Evolutionary conservation across 2,797 vertebrate species (phyloP).

Genomic region (Pangasius djambal): DNA sequence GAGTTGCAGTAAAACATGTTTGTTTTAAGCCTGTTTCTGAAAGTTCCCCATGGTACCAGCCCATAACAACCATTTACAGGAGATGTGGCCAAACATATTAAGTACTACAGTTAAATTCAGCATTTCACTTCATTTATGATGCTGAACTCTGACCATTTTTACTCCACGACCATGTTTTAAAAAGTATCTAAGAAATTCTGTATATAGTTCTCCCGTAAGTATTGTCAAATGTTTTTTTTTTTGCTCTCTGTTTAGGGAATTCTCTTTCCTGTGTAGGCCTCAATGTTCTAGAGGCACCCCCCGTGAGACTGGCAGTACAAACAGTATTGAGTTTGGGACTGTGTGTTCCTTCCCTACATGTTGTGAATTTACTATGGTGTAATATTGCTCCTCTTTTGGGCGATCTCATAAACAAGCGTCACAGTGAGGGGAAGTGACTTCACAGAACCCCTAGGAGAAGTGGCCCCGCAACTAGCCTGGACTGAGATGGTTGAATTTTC

Average conservation of each 20-base stretch:
- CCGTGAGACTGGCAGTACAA: conserved; percentile 21
- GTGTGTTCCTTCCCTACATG: conserved; percentile 45
- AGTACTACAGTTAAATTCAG: background rate
- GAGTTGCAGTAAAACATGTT: background rate
- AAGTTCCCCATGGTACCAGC: background rate
- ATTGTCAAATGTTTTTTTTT: background rate
- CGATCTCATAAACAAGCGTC: background rate
- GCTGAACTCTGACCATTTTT: background rate
- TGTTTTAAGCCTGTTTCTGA: conserved; percentile 19
- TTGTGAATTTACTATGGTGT: conserved; percentile 30
- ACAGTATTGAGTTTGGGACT: conserved; percentile 35
- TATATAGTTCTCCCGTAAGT: background rate
- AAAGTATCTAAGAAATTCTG: background rate
- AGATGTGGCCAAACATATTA: background rate
- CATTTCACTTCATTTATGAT: background rate
- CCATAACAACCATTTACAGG: background rate
- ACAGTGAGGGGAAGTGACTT: background rate
- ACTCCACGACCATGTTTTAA: background rate
- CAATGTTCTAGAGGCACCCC: conserved; percentile 22
- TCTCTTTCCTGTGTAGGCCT: background rate
- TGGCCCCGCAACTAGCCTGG: background rate
- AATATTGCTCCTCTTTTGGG: background rate
- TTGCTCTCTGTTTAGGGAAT: conserved; percentile 16
- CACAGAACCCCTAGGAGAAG: background rate
- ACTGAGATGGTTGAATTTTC: background rate